Base-by-base conservation (phyloP, 2,797 vertebrate species). In the Hoplostethus atlanticus region DNA sequence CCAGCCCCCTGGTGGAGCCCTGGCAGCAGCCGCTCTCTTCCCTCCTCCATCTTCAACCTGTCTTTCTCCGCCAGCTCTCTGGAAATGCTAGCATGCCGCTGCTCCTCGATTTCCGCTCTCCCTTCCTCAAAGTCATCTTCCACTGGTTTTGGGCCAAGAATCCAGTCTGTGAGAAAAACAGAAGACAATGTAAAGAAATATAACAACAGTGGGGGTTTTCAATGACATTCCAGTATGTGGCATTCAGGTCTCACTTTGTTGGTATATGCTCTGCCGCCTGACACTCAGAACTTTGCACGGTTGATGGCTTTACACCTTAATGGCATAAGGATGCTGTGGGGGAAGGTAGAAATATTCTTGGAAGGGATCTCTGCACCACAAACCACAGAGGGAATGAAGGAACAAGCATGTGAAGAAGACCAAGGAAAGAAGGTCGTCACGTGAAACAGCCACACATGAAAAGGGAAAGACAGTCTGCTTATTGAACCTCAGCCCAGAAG, bases 141-240 rank as follows among this genome's bases (percentile, higher is more conserved):
- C 16, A 76, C 50, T 47, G 83, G 56, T 89, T 91, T 93, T 38
- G 91, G 91, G 54, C 91, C 93, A 72, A 93, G 79, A 38, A 93
- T 73, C 76, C 91, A 94, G 72, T 95, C 94, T 94, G 85, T 65
- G 7, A 62, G 16, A 58, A 11, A 31, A 5, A 38, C 51, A 47
- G 34, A 3, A 7, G 16, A 57, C 9, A 52, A 40, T 40, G 3
- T 62, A 53, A 69, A 46, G 0, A 66, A 48, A 51, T 47, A 8
- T 61, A 55, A 65, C n/a, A 44, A 10, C 12, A 11, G 5, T 28
- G 28, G 28, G 25, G 28, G 28, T 44, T 46, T 66, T 38, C 36
- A 12, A n/a, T 71, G 9, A 8, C n/a, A 21, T 50, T 28, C 63
- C 28, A 59, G 25, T 36, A 5, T 36, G 6, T 36, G 3, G 6